These are phyloP conservation scores for Ochropacha duplaris DNA, from an alignment of 2,888 invertebrate genomes.

Conservation along the genomic window DNA sequence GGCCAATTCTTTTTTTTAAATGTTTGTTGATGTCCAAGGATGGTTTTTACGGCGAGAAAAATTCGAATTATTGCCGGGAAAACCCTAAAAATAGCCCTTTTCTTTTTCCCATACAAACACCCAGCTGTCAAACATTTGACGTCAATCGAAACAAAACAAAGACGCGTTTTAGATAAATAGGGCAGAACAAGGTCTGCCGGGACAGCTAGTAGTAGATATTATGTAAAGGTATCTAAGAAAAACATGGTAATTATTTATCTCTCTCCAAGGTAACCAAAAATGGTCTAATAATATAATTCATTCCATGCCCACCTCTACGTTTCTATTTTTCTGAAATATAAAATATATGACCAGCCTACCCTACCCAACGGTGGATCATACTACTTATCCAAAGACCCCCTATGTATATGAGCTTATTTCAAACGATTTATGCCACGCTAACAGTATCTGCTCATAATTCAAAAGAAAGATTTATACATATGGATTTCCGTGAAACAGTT, in stretches of 20 bases:
- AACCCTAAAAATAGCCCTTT: no score
- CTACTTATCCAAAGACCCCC: slow-evolving; percentile 1
- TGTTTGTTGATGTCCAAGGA: no score
- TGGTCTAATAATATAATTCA: background rate
- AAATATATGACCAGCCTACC: background rate
- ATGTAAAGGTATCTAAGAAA: no score
- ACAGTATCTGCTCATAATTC: slow-evolving; percentile 6
- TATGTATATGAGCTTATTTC: slow-evolving; percentile 3
- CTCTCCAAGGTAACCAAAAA: background rate
- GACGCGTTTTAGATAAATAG: no score
- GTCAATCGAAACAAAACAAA: no score
- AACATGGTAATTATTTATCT: background rate
- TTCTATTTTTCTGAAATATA: background rate
- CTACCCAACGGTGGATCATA: background rate
- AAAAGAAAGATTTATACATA: slow-evolving; percentile 4
- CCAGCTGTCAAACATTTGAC: no score
- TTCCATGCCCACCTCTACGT: background rate
- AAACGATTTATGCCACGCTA: slow-evolving; percentile 5
- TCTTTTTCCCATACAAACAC: no score
- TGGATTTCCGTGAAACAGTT: slow-evolving; percentile 2
- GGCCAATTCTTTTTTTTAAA: no score
- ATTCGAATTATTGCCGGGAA: no score
- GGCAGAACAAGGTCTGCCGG: no score
- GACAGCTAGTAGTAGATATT: no score
- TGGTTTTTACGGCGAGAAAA: no score